Conservation (phyloP, 2,888 invertebrate genomes). For the Mechanitis messenoides region DNA sequence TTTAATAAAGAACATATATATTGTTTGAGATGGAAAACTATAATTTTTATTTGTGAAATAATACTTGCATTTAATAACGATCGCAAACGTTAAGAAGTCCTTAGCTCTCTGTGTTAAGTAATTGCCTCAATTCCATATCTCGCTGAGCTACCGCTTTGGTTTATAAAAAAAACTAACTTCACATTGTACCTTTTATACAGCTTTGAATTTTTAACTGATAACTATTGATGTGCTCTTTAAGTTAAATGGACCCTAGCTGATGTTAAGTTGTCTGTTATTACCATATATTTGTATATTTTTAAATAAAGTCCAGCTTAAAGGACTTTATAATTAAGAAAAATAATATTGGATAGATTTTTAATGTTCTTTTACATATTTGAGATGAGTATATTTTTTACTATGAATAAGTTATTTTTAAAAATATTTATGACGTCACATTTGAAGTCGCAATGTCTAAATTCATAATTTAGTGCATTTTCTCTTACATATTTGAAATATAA, state of each 20-base stretch:
- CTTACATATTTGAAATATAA: too few species aligned
- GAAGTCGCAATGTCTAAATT: too few species aligned
- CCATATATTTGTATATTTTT: neutral
- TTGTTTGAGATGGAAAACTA: too few species aligned
- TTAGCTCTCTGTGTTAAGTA: constrained; percentile 27
- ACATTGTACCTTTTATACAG: constrained; percentile 28
- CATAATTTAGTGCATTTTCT: too few species aligned
- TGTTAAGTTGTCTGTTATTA: constrained; percentile 8
- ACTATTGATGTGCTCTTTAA: constrained; percentile 22
- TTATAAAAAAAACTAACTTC: constrained; percentile 26
- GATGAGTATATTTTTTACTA: too few species aligned
- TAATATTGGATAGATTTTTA: too few species aligned
- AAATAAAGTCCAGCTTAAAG: neutral
- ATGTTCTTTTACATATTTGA: too few species aligned
- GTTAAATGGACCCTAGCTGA: constrained; percentile 18
- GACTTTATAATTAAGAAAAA: neutral
- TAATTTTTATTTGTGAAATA: too few species aligned
- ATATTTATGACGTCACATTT: too few species aligned
- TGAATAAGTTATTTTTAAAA: too few species aligned
- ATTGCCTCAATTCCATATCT: constrained; percentile 33
- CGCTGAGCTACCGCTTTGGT: constrained; percentile 24
- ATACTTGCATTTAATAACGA: too few species aligned
- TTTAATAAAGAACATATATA: too few species aligned
- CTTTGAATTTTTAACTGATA: constrained; percentile 31
- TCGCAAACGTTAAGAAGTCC: constrained; percentile 9